Percentiles rank a stretch among this genome's conserved stretches.
Evolutionary conservation across 2,797 vertebrate genomes (phyloP).

Genomic region (Erpetoichthys calabaricus): DNA sequence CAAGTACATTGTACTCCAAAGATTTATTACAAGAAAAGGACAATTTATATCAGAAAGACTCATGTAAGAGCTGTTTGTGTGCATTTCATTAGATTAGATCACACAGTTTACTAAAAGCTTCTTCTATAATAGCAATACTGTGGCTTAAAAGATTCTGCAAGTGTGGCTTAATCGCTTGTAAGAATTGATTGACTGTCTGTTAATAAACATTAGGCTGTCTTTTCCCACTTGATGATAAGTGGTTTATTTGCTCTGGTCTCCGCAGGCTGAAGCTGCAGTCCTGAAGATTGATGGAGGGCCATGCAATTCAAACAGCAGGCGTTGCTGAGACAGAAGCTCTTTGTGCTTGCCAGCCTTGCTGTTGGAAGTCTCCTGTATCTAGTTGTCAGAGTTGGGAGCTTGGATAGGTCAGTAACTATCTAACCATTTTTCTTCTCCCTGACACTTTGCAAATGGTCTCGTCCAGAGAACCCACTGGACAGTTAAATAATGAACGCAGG

Average conservation of each 20-base stretch:
- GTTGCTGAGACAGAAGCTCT: constrained; percentile 94
- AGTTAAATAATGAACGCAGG: too few species aligned
- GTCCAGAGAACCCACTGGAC: neutral
- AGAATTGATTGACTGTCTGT: constrained; percentile 36
- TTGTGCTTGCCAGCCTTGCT: constrained; percentile 84
- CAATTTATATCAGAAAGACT: neutral
- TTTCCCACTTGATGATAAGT: constrained; percentile 31
- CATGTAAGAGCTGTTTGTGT: neutral
- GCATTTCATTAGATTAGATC: constrained; percentile 1
- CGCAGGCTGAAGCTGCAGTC: constrained; percentile 70
- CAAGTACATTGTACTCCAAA: neutral
- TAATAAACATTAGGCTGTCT: constrained; percentile 33
- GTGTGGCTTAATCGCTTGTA: constrained; percentile 36
- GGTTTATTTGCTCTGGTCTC: constrained; percentile 39
- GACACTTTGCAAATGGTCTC: constrained; percentile 7
- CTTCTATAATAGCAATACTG: constrained; percentile 25
- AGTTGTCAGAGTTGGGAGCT: constrained; percentile 85
- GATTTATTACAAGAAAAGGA: neutral
- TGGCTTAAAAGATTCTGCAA: constrained; percentile 22
- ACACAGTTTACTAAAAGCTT: neutral
- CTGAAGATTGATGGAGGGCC: constrained; percentile 96
- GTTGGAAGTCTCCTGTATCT: constrained; percentile 88
- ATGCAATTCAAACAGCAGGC: constrained; percentile 97
- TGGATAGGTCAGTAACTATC: constrained; percentile 71
- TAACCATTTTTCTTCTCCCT: constrained; percentile 12